Evolutionary conservation across 2,797 vertebrate genomes (phyloP).

Genomic region (Sebastes trivittatus): DNA sequence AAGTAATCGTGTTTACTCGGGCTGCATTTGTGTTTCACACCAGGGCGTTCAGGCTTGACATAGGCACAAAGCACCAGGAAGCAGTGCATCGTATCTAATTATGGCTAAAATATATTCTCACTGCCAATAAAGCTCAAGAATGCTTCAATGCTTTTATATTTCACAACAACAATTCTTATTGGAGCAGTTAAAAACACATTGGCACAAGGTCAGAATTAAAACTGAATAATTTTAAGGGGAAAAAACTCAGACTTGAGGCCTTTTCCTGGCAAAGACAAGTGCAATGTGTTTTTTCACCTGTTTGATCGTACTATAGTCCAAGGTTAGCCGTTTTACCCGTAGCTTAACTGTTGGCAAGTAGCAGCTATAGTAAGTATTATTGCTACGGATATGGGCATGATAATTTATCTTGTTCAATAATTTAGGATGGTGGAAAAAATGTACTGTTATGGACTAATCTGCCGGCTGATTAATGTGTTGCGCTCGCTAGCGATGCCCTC

Average conservation of each 20-base stretch:
- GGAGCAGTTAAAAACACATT: not conserved
- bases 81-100: slow-evolving; percentile 26
- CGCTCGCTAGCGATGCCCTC: too few relatives aligned
- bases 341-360: not conserved
- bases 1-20: slow-evolving; percentile 28
- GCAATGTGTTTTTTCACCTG: not conserved
- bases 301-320: not conserved
- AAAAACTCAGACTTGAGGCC: not conserved
- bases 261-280: not conserved
- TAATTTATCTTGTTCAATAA: not conserved
- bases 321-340: not conserved
- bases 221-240: not conserved
- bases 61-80: slow-evolving; percentile 1
- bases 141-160: not conserved
- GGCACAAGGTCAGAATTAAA: slow-evolving; percentile 10
- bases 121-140: slow-evolving; percentile 11
- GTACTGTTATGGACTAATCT: not conserved
- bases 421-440: not conserved
- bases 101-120: slow-evolving; percentile 16
- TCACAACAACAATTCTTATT: not conserved
- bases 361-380: not conserved
- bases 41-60: slow-evolving; percentile 3
- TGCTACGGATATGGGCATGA: not conserved
- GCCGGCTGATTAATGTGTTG: not conserved
- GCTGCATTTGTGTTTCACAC: slow-evolving; percentile 9